Evolutionary conservation across 2,888 invertebrate genomes (phyloP), one percentile per base, ranked within the genome.

Genomic region (Gymnocheta viridis): DNA sequence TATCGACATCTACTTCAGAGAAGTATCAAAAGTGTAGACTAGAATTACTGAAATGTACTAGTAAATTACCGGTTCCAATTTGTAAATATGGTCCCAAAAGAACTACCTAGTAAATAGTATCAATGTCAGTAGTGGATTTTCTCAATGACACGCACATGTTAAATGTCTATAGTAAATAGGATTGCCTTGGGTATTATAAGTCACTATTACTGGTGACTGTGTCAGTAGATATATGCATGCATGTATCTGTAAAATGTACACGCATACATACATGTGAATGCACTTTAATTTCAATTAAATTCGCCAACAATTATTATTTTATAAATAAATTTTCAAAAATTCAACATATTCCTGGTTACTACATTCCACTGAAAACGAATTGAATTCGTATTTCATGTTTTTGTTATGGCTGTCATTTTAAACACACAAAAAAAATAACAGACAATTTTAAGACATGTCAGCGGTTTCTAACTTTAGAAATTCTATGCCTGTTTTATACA

Each of bases 401-500:
- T 66, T 62, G 51, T 72, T 67, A 29, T 67, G 17, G 5, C 58
- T 80, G 72, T 80, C 72, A 72, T 58, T 80, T 64, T n/a, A 41
- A 56, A 72, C 44, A 44, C 24, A 56, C n/a, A n/a, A n/a, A n/a
- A n/a, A 69, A 17, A 77, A 38, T 19, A 51, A 70, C 62, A 47
- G 22, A 24, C 19, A 47, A 17, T 62, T 80, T 76, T 66, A 56
- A 60, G 41, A 54, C 60, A 24, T 69, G 84, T 84, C 79, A 81
- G 84, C 84, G 62, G 76, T 83, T 81, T 81, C 54, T 17, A 74
- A 81, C n/a, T 54, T 22, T 51, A 7, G n/a, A 29, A 49, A 60
- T 29, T 77, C 27, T 38, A 14, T 66, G 17, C 2, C 44, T 32
- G 44, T 29, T 22, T 44, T 22, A 9, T 4, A 5, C 7, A 69